Base-by-base conservation (phyloP, 2,113 vertebrate species). In the Kryptolebias marmoratus region DNA sequence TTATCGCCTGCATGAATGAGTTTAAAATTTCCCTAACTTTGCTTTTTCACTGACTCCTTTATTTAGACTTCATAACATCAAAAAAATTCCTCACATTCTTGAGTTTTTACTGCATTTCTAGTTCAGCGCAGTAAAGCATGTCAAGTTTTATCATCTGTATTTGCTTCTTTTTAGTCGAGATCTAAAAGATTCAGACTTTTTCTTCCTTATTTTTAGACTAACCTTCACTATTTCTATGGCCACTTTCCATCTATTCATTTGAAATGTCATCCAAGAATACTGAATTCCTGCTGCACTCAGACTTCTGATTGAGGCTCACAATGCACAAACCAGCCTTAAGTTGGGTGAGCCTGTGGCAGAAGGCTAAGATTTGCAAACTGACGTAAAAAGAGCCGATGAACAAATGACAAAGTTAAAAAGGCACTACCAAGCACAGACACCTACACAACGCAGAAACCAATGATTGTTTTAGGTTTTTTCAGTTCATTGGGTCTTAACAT, bases 171-270 rank as follows among this genome's bases (percentile, higher is more conserved):
- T 44, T 81, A 8, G 49, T 27, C 31, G 49, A 6, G 39, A 36
- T 9, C 47, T 22, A 63, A 64, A 31, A 58, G n/a, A 54, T 2
- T 30, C 44, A 60, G 13, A 49, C 47, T 48, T 80, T 79, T 78
- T 44, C 64, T 71, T 30, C 11, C 0, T 22, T 89, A 83, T 82
- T 88, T 90, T 83, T 82, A 82, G 84, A 59, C 18, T 48, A 90
- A 87, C 87, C 90, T 89, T 91, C 77, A 83, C 54, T 2, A 18
- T 87, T 88, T 89, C 86, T 82, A 80, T 75, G 22, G 84, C 68
- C 11, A 30, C 63, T 83, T 82, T 87, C 70, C 58, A 57, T 75
- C 83, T 68, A 87, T 90, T 90, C 79, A 90, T 39, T 56, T 72
- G 50, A 91, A 91, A 91, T 87, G 88, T 87, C 90, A 88, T 3